Percentiles rank a stretch among this genome's conserved stretches.
These are phyloP conservation scores for Noctuana brunneofusca DNA, from an alignment of 2,888 invertebrate species.

Conservation along the genomic window DNA sequence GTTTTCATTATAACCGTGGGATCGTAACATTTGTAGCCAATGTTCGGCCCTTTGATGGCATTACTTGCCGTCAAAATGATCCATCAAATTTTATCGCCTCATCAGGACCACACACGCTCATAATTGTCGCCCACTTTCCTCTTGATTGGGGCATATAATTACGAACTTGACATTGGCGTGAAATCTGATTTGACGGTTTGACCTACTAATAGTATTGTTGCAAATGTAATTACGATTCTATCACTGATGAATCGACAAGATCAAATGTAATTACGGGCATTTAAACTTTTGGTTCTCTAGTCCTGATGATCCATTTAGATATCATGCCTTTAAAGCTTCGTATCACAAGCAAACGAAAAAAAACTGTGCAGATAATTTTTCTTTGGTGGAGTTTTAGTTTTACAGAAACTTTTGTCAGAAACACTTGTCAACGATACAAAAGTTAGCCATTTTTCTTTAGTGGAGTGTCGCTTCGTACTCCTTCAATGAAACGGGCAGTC, in stretches of 20 bases:
- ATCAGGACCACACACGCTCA: conserved; percentile 9
- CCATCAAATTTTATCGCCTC: conserved; percentile 1
- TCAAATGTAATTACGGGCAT: not conserved
- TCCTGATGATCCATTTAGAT: not conserved
- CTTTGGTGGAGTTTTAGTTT: no score
- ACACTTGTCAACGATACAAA: no score
- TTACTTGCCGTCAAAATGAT: not conserved
- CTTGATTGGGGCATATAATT: conserved; percentile 10
- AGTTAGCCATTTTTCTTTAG: no score
- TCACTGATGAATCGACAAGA: not conserved
- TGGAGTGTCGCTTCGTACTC: no score
- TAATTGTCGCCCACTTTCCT: conserved; percentile 14
- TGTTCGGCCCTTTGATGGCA: not conserved
- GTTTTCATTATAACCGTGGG: not conserved
- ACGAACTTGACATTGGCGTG: conserved; percentile 9
- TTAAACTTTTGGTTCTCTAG: not conserved
- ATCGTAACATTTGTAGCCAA: not conserved
- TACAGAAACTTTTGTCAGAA: no score
- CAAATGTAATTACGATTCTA: not conserved
- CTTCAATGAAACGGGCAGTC: no score
- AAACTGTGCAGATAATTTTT: no score
- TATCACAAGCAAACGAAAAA: no score
- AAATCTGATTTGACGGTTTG: not conserved
- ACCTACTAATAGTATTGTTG: conserved; percentile 4
- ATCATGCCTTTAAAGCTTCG: no score